A percentile compares a stretch with the other conserved stretches of the same genome.
These are phyloP conservation scores for Butorides virescens DNA, from an alignment of 2,113 vertebrate genomes.

Conservation along the genomic window DNA sequence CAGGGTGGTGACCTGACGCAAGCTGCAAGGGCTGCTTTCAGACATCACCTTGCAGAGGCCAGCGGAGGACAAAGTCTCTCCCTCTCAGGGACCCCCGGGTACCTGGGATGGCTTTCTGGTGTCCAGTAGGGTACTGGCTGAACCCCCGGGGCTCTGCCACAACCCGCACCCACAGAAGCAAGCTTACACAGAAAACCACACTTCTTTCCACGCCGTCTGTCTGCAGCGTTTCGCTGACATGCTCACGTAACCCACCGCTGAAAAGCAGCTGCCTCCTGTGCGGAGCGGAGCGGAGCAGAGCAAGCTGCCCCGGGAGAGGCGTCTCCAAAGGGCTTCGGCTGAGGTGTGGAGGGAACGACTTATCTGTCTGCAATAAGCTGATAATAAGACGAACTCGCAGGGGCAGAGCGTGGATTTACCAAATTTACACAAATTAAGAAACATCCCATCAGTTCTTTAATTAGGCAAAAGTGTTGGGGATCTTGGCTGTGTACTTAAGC, in stretches of 20 bases:
- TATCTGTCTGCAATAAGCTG: not conserved
- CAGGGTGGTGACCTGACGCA: not conserved
- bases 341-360: not conserved
- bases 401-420: not conserved
- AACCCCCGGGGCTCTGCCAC: not conserved
- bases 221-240: not conserved
- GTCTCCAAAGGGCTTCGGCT: not conserved
- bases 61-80: not conserved
- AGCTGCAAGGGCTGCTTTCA: not conserved
- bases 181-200: not conserved
- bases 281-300: not conserved
- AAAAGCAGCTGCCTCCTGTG: not conserved
- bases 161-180: not conserved
- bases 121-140: not conserved
- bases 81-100: accelerated
- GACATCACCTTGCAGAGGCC: not conserved
- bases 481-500: not conserved
- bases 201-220: not conserved
- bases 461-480: not conserved
- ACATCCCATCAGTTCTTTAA: not conserved
- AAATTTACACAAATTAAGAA: not conserved
- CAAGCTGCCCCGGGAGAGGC: not conserved
- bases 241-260: not conserved
- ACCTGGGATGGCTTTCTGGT: not conserved
- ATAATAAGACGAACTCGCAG: not conserved